These are phyloP conservation scores for Choreutis nemorana DNA, from an alignment of 2,888 invertebrate species.

Conservation along the genomic window DNA sequence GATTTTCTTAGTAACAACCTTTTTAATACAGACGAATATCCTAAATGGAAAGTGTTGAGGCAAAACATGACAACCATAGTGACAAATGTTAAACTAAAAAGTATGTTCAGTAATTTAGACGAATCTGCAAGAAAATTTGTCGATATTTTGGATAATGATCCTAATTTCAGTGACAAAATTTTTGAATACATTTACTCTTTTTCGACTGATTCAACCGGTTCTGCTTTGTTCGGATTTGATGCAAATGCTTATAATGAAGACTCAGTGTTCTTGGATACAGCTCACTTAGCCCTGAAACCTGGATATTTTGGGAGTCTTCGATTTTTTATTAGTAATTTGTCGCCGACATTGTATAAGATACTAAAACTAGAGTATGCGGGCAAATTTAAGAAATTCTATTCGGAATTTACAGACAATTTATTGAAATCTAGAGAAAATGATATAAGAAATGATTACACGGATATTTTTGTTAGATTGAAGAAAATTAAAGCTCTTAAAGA, in stretches of 20 bases:
- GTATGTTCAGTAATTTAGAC: constrained; percentile 41
- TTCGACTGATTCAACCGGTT: constrained; percentile 34
- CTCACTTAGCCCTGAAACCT: too few species aligned
- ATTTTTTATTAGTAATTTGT: constrained; percentile 17
- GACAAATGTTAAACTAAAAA: constrained; percentile 35
- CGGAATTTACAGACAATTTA: constrained; percentile 30
- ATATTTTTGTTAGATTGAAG: constrained; percentile 30
- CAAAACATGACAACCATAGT: constrained; percentile 44
- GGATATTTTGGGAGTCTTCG: background rate
- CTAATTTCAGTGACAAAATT: constrained; percentile 19
- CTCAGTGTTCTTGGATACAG: constrained; percentile 32
- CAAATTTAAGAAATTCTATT: constrained; percentile 31
- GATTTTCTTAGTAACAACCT: constrained; percentile 34
- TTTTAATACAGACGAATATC: constrained; percentile 29
- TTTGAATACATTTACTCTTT: constrained; percentile 30
- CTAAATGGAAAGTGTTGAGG: constrained; percentile 38
- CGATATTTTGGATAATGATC: constrained; percentile 19
- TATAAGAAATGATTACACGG: constrained; percentile 32
- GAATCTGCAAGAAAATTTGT: constrained; percentile 33
- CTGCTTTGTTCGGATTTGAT: constrained; percentile 49
- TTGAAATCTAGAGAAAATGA: constrained; percentile 21
- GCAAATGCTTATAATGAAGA: constrained; percentile 32
- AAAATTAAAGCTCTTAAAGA: too few species aligned
- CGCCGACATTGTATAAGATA: constrained; percentile 22
- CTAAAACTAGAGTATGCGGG: constrained; percentile 29